Evolutionary conservation across 2,797 vertebrate species (phyloP).

Genomic region (Glyptemys insculpta): DNA sequence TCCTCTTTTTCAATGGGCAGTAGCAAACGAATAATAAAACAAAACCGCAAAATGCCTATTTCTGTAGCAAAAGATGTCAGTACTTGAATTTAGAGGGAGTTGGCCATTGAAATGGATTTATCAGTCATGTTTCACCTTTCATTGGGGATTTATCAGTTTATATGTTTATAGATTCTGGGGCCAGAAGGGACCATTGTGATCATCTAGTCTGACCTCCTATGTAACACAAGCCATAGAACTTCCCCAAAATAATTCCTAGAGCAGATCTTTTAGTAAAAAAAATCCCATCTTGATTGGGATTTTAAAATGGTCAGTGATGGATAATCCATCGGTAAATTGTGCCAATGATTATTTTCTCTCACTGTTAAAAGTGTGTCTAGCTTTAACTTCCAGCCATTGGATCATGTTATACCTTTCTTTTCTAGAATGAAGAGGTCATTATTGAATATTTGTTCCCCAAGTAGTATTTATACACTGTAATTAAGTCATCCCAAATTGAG

Average conservation of each 20-base stretch:
- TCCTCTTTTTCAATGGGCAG: neutral
- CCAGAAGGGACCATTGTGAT: too few relatives aligned
- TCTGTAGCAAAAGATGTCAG: neutral
- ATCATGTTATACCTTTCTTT: neutral
- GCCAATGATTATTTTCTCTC: neutral
- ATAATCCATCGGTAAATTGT: too few relatives aligned
- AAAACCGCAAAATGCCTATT: accelerated
- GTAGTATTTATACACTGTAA: neutral
- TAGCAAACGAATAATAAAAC: accelerated
- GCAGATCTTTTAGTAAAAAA: too few relatives aligned
- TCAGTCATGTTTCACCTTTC: neutral
- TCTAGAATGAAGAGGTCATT: neutral
- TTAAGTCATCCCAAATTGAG: neutral
- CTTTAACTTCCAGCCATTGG: neutral
- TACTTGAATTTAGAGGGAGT: neutral
- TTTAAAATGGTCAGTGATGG: too few relatives aligned
- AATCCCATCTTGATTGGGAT: too few relatives aligned
- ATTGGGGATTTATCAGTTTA: neutral
- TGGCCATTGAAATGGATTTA: neutral
- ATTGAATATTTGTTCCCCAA: neutral
- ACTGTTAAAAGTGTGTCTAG: neutral
- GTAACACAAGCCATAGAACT: too few relatives aligned
- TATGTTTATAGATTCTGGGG: neutral
- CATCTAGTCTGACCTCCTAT: too few relatives aligned
- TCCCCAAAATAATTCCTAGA: too few relatives aligned